phyloP scores from a whole-genome alignment of 1,140 invertebrate genomes.

The Pseudomyrmex cubaensis region DNA sequence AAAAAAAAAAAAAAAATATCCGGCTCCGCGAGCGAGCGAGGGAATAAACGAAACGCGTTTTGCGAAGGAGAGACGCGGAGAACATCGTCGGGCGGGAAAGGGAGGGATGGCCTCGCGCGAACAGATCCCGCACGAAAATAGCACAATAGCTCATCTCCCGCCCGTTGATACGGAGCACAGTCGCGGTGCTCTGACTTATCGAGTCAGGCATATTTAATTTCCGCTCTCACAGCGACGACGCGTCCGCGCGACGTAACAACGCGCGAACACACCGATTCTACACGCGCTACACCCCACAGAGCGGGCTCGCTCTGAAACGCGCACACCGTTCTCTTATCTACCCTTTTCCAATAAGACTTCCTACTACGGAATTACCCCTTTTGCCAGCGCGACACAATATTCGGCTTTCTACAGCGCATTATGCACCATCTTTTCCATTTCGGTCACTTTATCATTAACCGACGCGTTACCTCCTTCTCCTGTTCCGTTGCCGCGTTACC shows the following conservation, averaged over 20 bases:
- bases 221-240: slow-evolving; percentile 79
- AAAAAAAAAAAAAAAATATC: slow-evolving; percentile 38
- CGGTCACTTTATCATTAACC: slow-evolving; percentile 59
- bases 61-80: slow-evolving; percentile 67
- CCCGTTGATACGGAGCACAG: slow-evolving; percentile 81
- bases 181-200: slow-evolving; percentile 83
- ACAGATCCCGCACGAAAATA: slow-evolving; percentile 83
- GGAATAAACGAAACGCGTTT: slow-evolving; percentile 72
- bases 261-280: slow-evolving; percentile 36
- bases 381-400: slow-evolving; percentile 77
- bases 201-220: slow-evolving; percentile 86
- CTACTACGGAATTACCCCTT: slow-evolving; percentile 83
- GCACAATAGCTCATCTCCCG: slow-evolving; percentile 85
- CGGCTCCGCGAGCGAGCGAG: slow-evolving; percentile 38
- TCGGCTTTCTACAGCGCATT: slow-evolving; percentile 79
- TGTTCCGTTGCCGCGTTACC: too few relatives aligned
- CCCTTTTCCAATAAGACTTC: slow-evolving; percentile 85
- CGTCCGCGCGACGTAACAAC: slow-evolving; percentile 29
- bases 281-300: slow-evolving; percentile 30
- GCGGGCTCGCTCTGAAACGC: neutral
- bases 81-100: slow-evolving; percentile 46
- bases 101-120: slow-evolving; percentile 72
- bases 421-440: slow-evolving; percentile 71
- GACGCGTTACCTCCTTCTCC: neutral
- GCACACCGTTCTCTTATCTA: slow-evolving; percentile 81